phyloP scores from a whole-genome alignment of 2,113 vertebrate species.

The Albula goreensis region DNA sequence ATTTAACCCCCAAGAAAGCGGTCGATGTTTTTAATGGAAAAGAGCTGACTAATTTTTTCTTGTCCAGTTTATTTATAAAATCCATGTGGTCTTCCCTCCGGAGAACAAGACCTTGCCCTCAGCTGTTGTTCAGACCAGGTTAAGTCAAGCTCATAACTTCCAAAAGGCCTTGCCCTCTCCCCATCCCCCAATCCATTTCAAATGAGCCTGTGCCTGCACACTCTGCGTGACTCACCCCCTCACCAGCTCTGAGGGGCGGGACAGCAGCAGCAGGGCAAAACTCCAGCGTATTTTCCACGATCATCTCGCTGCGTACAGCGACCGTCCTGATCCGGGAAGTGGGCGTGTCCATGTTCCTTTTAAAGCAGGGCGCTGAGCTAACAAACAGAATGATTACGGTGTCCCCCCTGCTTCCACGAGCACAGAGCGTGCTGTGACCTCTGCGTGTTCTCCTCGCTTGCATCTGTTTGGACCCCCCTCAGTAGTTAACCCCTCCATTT shows the following conservation, averaged over 20 bases:
- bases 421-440: not conserved
- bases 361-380: not conserved
- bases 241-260: conserved; percentile 9
- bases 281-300: not conserved
- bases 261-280: not conserved
- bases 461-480: not conserved
- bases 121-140: not conserved
- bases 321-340: not conserved
- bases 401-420: not conserved
- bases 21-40: not conserved
- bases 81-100: no score
- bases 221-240: not conserved
- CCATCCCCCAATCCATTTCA: not conserved
- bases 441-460: not conserved
- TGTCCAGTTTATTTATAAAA: no score
- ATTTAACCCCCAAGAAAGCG: not conserved
- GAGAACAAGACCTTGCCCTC: not conserved
- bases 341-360: not conserved
- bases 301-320: not conserved
- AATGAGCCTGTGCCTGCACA: not conserved
- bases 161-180: not conserved
- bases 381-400: not conserved
- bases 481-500: not conserved
- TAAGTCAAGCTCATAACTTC: not conserved
- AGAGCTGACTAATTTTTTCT: no score